Base-by-base conservation (phyloP, 30 jellyfish, hydroid and myxozoan species). In the Aurelia aurita complex sp. Pacific region DNA sequence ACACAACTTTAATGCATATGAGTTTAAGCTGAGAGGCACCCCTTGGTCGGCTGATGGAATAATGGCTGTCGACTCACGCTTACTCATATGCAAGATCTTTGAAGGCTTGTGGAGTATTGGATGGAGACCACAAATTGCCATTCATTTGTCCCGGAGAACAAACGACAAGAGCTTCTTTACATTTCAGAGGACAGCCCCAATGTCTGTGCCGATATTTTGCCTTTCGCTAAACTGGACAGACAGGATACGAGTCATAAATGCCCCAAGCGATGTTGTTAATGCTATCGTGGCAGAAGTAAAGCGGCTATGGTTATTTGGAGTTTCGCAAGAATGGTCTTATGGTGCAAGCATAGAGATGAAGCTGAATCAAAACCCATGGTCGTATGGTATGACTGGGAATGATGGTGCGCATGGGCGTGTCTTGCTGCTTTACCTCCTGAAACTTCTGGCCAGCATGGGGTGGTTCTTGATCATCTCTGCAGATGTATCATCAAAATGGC, bases 11-110 rank as follows among this genome's bases (percentile, higher is more conserved):
- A 69, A 69, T 81, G 76, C 85, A 14, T 61, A 60, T 57, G 94
- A 80, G 61, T 82, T 89, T 23, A 80, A 80, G 71, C 81, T 89
- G 42, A 64, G 34, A 18, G 93, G 94, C 3, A 16, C 35, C 17
- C 97, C 97, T 3, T 89, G 97, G 97, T 73, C 86, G 90, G 71
- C 86, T 7, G 11, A 36, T 43, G 90, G 90, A 36, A 38, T 52
- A 13, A 87, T 55, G n/a, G 74, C 88, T 29, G 69, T 78, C n/a
- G 51, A 50, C n/a, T 19, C 86, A 12, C 81, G 96, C 43, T 16
- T 67, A 34, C 67, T 75, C n/a, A 57, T 86, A 10, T 74, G 79
- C 83, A 76, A 68, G 71, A 67, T 86, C 2, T 33, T 87, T 38
- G 91, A 87, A 54, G 77, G 67, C 16, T 18, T 87, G 76, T 29